Evolutionary conservation across 2,113 vertebrate species (phyloP).

Genomic region (Zeus faber): DNA sequence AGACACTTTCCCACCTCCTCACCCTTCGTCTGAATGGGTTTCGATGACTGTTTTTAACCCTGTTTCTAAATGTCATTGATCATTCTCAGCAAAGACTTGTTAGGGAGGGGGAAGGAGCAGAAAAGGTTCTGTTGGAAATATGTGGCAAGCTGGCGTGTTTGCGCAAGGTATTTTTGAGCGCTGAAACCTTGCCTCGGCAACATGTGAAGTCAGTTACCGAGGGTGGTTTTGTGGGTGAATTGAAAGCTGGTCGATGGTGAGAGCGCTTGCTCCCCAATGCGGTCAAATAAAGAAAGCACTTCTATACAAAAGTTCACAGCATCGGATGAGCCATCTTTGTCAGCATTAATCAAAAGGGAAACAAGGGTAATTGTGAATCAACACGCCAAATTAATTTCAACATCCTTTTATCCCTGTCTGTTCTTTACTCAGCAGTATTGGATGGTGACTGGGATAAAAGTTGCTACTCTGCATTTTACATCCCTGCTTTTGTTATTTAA

Average conservation of each 20-base stretch:
- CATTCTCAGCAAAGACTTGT: background rate
- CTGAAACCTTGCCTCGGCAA: background rate
- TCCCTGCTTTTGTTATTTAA: constrained; percentile 16
- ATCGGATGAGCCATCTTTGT: background rate
- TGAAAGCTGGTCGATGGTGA: background rate
- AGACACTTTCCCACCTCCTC: background rate
- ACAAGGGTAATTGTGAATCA: constrained; percentile 10
- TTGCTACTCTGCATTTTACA: constrained; percentile 15
- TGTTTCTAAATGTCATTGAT: constrained; percentile 6
- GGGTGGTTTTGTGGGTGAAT: background rate
- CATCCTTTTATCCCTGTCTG: constrained; percentile 5
- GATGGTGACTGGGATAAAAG: background rate
- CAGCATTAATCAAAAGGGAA: constrained; percentile 15
- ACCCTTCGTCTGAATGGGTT: background rate
- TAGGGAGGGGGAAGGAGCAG: background rate
- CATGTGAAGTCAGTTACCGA: background rate
- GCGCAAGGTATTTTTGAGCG: constrained; percentile 1
- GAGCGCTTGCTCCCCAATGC: no score
- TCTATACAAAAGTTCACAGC: background rate
- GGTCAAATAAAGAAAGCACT: background rate
- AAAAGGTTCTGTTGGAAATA: background rate
- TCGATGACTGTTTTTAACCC: constrained; percentile 5
- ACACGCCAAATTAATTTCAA: constrained; percentile 11
- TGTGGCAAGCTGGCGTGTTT: background rate
- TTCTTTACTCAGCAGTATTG: constrained; percentile 11